Percentiles rank a stretch among this genome's conserved stretches.
Conservation (phyloP, 1,140 invertebrate genomes). For the Trigoniulus corallinus region DNA sequence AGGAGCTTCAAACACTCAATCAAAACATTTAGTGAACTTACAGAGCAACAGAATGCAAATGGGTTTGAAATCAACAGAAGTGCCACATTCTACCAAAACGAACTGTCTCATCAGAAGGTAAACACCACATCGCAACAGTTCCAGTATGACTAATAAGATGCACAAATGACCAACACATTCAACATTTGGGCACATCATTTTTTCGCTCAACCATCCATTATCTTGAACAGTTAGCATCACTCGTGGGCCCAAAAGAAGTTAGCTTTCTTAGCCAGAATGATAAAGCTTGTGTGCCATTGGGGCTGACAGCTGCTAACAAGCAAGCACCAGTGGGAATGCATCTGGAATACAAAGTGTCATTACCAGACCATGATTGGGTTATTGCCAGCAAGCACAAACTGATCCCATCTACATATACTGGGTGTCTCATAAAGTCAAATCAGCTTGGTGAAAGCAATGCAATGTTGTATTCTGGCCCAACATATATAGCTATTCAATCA, state of each 20-base stretch:
- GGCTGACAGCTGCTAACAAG: conserved; percentile 25
- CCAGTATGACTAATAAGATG: conserved; percentile 18
- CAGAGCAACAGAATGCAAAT: conserved; percentile 6
- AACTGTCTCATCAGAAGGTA: conserved; percentile 14
- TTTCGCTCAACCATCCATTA: conserved; percentile 13
- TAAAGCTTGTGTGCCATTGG: conserved; percentile 27
- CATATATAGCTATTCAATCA: conserved; percentile 25
- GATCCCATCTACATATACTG: conserved; percentile 23
- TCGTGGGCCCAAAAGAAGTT: conserved; percentile 17
- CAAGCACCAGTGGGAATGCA: conserved; percentile 26
- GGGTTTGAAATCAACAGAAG: conserved; percentile 10
- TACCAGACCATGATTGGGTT: conserved; percentile 30
- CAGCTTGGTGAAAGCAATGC: conserved; percentile 18
- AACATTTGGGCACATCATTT: conserved; percentile 18
- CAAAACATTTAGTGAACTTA: conserved; percentile 14
- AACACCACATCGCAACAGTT: conserved; percentile 18
- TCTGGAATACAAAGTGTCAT: conserved; percentile 24
- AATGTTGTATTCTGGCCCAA: conserved; percentile 24
- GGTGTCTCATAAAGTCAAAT: conserved; percentile 16
- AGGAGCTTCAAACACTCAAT: conserved; percentile 9
- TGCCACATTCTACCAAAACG: conserved; percentile 16
- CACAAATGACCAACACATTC: conserved; percentile 13
- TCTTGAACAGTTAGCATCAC: conserved; percentile 13
- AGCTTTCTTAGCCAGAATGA: conserved; percentile 23
- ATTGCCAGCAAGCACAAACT: conserved; percentile 23